These are phyloP conservation scores for Volucella bombylans DNA, from an alignment of 2,888 invertebrate genomes.

Conservation along the genomic window DNA sequence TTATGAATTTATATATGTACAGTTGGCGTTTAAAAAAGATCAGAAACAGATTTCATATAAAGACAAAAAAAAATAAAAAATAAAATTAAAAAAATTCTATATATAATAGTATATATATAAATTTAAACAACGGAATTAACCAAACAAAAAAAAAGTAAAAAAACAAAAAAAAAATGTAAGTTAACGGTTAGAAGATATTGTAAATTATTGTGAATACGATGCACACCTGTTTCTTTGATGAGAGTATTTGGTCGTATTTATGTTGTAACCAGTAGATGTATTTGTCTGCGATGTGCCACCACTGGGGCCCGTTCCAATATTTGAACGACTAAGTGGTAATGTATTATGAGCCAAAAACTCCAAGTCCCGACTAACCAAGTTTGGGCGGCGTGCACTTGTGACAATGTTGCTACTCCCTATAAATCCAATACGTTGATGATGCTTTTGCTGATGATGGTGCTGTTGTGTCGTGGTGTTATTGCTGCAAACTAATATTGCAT, in stretches of 20 bases:
- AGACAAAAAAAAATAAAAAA: background rate
- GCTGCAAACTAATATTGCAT: slow-evolving; percentile 48
- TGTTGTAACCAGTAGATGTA: slow-evolving; percentile 44
- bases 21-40: slow-evolving; percentile 1
- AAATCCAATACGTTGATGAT: slow-evolving; percentile 37
- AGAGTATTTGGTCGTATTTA: slow-evolving; percentile 55
- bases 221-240: slow-evolving; percentile 72
- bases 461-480: slow-evolving; percentile 11
- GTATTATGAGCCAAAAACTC: slow-evolving; percentile 69
- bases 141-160: slow-evolving; percentile 1
- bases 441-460: slow-evolving; percentile 66
- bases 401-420: slow-evolving; percentile 48
- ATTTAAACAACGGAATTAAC: background rate
- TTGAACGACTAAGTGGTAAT: slow-evolving; percentile 55
- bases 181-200: slow-evolving; percentile 21
- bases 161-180: slow-evolving; percentile 6
- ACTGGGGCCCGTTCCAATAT: slow-evolving; percentile 21
- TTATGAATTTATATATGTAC: slow-evolving; percentile 1
- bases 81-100: slow-evolving; percentile 5
- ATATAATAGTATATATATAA: background rate
- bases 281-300: slow-evolving; percentile 9
- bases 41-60: background rate
- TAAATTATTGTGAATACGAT: slow-evolving; percentile 43
- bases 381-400: slow-evolving; percentile 59
- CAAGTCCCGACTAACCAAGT: slow-evolving; percentile 65